phyloP scores from a whole-genome alignment of 2,888 invertebrate genomes.

The Dastarcus helophoroides region DNA sequence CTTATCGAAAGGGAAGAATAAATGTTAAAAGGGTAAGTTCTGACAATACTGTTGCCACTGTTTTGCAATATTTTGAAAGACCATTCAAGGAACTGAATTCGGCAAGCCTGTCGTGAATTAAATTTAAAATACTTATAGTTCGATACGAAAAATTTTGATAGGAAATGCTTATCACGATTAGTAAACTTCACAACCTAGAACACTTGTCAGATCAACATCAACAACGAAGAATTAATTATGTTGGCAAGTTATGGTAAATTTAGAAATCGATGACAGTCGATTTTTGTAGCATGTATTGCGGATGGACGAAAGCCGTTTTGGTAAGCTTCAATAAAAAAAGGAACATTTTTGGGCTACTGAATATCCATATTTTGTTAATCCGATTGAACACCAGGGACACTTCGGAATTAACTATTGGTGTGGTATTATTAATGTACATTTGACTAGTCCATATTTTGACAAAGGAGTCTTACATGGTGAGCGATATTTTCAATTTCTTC shows the following conservation, averaged over 20 bases:
- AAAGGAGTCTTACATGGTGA: too few relatives aligned
- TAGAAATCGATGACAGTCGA: too few relatives aligned
- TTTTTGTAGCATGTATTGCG: too few relatives aligned
- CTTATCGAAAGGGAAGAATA: neutral
- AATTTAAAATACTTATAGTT: constrained; percentile 1
- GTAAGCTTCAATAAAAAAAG: constrained; percentile 1
- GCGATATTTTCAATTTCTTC: too few relatives aligned
- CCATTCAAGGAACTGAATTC: constrained; percentile 1
- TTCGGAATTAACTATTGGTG: constrained; percentile 3
- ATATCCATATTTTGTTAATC: constrained; percentile 2
- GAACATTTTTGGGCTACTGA: constrained; percentile 1
- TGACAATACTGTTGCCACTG: constrained; percentile 1
- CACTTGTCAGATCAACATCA: constrained; percentile 1
- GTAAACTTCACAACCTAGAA: constrained; percentile 1
- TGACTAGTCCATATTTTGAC: too few relatives aligned
- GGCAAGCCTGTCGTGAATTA: neutral
- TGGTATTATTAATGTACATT: constrained; percentile 3
- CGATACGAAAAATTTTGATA: constrained; percentile 1
- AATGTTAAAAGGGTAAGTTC: neutral
- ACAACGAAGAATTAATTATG: neutral
- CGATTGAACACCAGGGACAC: constrained; percentile 4
- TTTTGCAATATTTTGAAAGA: constrained; percentile 1
- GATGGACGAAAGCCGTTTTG: constrained; percentile 2
- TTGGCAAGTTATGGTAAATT: neutral
- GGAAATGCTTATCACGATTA: constrained; percentile 1